phyloP scores from a whole-genome alignment of 2,888 invertebrate genomes.

The Platerodrilus igneus region DNA sequence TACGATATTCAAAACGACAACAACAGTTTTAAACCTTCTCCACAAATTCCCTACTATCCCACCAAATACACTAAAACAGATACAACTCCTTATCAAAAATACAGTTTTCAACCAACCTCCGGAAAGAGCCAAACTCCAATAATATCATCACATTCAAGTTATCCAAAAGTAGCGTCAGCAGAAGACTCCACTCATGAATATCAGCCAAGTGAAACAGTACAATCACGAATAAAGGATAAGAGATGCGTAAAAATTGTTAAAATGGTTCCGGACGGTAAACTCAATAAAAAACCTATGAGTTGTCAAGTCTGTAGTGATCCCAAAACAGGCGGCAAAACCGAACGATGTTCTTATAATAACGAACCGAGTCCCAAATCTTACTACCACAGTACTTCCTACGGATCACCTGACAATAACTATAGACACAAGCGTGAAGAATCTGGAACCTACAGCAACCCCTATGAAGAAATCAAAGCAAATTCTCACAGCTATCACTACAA shows the following conservation, averaged over 20 bases:
- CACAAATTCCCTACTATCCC: no score
- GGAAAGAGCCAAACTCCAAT: constrained; percentile 29
- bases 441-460: constrained; percentile 50
- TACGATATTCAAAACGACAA: no score
- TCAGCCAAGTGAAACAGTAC: constrained; percentile 19
- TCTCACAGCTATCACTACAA: constrained; percentile 46
- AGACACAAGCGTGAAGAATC: constrained; percentile 47
- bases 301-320: constrained; percentile 55
- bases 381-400: constrained; percentile 42
- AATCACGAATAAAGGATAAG: constrained; percentile 31
- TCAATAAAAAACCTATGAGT: constrained; percentile 45
- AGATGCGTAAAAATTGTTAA: constrained; percentile 61
- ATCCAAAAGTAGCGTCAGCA: constrained; percentile 50
- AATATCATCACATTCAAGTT: constrained; percentile 35
- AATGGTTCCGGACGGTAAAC: constrained; percentile 42
- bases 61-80: constrained; percentile 3
- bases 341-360: constrained; percentile 55
- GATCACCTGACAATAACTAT: constrained; percentile 39
- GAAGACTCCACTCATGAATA: constrained; percentile 28
- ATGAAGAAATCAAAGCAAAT: constrained; percentile 51
- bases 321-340: constrained; percentile 52
- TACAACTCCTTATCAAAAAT: constrained; percentile 23
- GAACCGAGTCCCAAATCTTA: constrained; percentile 48
- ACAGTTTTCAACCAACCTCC: constrained; percentile 40
- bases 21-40: constrained; percentile 10